Base-by-base conservation (phyloP, 2,797 vertebrate genomes). In the Sebastes cheni region DNA sequence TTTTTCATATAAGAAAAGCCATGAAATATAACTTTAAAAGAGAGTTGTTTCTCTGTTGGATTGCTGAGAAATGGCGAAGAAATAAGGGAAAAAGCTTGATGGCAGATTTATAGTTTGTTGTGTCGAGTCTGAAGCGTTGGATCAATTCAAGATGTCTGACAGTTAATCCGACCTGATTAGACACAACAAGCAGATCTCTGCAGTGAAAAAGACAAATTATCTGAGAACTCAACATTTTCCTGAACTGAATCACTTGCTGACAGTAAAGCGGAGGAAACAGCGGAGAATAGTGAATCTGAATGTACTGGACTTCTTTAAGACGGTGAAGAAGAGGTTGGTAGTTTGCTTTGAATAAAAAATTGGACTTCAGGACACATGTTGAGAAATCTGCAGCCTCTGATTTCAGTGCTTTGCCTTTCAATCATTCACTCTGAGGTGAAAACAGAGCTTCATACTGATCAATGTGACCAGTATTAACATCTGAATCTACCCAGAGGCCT, bases 101-200 rank as follows among this genome's bases (percentile, higher is more conserved):
- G 71, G 79, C 79, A 69, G 61, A 67, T 71, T 59, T 64, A 55
- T 29, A 62, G 46, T 77, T 81, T 82, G 34, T 55, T 73, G 62
- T 56, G 42, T 81, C 0, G 8, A 64, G 72, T 68, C 59, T 73
- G 25, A 80, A 42, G 61, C 50, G 20, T 36, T 12, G 13, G 58
- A 82, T 84, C 80, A 80, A 80, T 81, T 79, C 55, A 79, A 74
- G 76, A 80, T 30, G 72, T 67, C 75, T 69, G 79, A 84, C 72
- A 54, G 72, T 22, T 87, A 76, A 84, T 84, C 76, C 39, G 7
- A 69, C 18, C 36, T 16, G 72, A 86, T 84, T 60, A 70, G 34
- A 74, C 22, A 73, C 62, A 81, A 75, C 62, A 25, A 59, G 65
- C 52, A 64, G 72, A 79, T 66, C 25, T 29, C 36, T 29, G 64